Base-by-base conservation (phyloP, 2,888 invertebrate species). In the Agriopis aurantiaria region DNA sequence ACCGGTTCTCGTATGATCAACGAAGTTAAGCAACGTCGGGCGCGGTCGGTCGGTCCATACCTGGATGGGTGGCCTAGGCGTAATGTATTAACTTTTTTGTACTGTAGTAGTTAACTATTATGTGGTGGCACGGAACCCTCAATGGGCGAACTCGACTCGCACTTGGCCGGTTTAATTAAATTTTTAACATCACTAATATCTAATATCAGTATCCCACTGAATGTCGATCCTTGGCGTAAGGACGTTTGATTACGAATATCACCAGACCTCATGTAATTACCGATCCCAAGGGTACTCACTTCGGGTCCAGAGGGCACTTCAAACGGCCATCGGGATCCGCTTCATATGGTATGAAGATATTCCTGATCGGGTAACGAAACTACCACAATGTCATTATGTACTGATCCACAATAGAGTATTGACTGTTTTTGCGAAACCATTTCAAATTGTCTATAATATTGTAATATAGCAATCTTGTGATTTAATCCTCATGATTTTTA, bases 1-100 rank as follows among this genome's bases (percentile, higher is more conserved):
- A 85, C 77, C 75, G 91, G 90, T 90, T 91, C 91, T 91, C 91
- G 90, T 92, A 91, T 91, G 88, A 90, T 89, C 88, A 89, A 88
- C 88, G 88, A 88, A 88, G 89, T 88, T 88, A 53, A 91, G 91
- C 91, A 91, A 90, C 91, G 87, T 91, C 88, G 91, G 91, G 91
- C 91, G 91, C 33, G 33, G 4, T 33, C 3, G 33, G 33, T 33
- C 0, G 17, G 17, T n/a, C n/a, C n/a, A n/a, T 23, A 23, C 17
- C 2, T 23, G 17, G 17, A 23, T 23, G 17, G 17, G 17, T 23
- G 17, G 17, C 17, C 17, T 23, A 23, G 17, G 17, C 17, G 17
- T 23, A 2, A 23, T 23, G 17, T 23, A 23, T 23, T 23, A 1
- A 23, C 17, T 23, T 23, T 23, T 23, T 23, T 23, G 17, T 23